These are phyloP conservation scores for Rhynchomys soricoides DNA, from an alignment of 2,113 vertebrate genomes.

Conservation along the genomic window DNA sequence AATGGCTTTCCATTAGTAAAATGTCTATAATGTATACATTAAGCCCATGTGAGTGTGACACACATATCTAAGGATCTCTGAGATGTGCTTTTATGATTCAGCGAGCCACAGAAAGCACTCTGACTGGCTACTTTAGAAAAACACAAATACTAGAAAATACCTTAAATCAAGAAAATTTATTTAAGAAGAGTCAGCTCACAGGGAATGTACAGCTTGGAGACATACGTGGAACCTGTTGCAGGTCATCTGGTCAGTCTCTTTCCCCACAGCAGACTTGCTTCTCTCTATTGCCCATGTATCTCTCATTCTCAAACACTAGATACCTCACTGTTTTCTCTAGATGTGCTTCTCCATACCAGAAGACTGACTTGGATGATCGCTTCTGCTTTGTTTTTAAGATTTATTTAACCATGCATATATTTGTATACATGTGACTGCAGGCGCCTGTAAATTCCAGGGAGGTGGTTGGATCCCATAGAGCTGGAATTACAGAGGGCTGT, in stretches of 20 bases:
- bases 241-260: not conserved
- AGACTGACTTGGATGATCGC: not conserved
- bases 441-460: not conserved
- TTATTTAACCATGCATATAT: not conserved
- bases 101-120: not conserved
- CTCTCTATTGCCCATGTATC: not conserved
- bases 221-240: not conserved
- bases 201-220: not conserved
- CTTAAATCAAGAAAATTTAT: not conserved
- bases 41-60: not conserved
- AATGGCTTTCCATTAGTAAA: not conserved
- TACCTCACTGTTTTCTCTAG: not conserved
- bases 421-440: not conserved
- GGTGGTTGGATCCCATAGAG: not conserved
- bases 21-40: not conserved
- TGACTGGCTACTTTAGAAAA: not conserved
- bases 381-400: not conserved
- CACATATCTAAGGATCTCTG: not conserved
- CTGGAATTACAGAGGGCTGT: not conserved
- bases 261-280: not conserved
- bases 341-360: not conserved
- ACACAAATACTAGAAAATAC: not conserved
- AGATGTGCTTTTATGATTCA: slow-evolving; percentile 20
- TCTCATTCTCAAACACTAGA: not conserved
- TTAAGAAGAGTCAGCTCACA: not conserved